Evolutionary conservation across 1,140 invertebrate species (phyloP).

Genomic region (Zaprionus camerounensis): DNA sequence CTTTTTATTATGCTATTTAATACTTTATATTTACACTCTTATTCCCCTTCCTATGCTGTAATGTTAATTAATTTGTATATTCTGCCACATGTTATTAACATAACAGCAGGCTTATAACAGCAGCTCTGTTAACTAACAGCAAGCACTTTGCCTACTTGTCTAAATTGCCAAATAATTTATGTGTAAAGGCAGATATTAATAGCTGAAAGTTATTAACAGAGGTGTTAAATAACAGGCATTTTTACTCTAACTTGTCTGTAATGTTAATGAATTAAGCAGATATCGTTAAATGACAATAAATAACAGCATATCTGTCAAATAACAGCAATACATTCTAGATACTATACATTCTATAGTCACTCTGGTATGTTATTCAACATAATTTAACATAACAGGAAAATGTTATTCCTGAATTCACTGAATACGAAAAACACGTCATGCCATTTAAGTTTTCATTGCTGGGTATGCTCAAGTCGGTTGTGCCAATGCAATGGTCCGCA

Average conservation of each 20-base stretch:
- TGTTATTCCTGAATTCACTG: background rate
- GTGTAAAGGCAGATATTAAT: no score
- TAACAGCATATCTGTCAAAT: no score
- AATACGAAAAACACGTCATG: no score
- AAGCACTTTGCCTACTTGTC: no score
- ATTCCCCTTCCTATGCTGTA: no score
- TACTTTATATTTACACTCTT: background rate
- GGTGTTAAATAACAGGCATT: no score
- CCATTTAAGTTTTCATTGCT: background rate
- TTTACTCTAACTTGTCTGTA: no score
- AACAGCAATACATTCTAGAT: no score
- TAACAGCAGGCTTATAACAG: background rate
- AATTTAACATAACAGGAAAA: background rate
- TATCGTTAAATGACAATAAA: no score
- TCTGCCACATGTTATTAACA: background rate
- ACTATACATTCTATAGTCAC: background rate
- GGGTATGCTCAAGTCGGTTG: background rate
- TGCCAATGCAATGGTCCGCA: background rate
- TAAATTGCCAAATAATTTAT: no score
- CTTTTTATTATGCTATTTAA: background rate
- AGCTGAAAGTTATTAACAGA: no score
- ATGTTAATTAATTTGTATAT: background rate
- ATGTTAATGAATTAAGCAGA: no score
- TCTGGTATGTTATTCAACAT: background rate
- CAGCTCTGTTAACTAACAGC: slow-evolving; percentile 2